phyloP scores from a whole-genome alignment of 2,888 invertebrate genomes.

The Perizoma affinitatum region DNA sequence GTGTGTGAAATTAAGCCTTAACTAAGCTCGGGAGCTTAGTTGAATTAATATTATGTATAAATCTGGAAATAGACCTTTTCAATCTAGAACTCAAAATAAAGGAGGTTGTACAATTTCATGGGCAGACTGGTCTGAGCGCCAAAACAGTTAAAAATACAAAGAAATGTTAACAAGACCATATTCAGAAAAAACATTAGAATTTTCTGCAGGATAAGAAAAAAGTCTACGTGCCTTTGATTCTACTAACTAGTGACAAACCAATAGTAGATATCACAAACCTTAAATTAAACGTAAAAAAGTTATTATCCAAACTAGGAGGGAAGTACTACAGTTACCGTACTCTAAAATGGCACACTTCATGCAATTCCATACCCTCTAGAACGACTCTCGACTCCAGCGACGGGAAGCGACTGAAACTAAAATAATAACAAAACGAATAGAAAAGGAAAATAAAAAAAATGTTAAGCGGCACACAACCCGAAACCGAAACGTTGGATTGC shows the following conservation, averaged over 20 bases:
- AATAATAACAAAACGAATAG: conserved; percentile 62
- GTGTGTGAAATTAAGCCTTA: neutral
- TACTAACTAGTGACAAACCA: too few species aligned
- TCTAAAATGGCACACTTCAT: conserved; percentile 26
- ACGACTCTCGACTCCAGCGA: conserved; percentile 48
- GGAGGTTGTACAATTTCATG: too few species aligned
- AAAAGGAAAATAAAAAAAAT: conserved; percentile 62
- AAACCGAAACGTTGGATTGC: conserved; percentile 77
- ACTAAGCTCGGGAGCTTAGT: neutral
- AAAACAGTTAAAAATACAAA: neutral
- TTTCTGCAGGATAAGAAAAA: too few species aligned
- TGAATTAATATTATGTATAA: too few species aligned
- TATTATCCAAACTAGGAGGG: conserved; percentile 4
- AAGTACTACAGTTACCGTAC: conserved; percentile 28
- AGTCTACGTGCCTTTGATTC: too few species aligned
- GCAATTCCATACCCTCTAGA: conserved; percentile 25
- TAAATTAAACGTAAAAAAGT: conserved; percentile 7
- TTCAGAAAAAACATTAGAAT: too few species aligned
- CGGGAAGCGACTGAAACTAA: conserved; percentile 64
- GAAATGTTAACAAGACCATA: too few species aligned
- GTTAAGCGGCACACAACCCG: conserved; percentile 75
- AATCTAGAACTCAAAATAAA: too few species aligned
- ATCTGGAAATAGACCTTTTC: too few species aligned
- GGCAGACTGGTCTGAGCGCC: neutral
- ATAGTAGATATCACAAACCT: neutral